Percentiles rank a stretch among this genome's conserved stretches.
Evolutionary conservation across 2,888 invertebrate species (phyloP).

Genomic region (Penaeus monodon): DNA sequence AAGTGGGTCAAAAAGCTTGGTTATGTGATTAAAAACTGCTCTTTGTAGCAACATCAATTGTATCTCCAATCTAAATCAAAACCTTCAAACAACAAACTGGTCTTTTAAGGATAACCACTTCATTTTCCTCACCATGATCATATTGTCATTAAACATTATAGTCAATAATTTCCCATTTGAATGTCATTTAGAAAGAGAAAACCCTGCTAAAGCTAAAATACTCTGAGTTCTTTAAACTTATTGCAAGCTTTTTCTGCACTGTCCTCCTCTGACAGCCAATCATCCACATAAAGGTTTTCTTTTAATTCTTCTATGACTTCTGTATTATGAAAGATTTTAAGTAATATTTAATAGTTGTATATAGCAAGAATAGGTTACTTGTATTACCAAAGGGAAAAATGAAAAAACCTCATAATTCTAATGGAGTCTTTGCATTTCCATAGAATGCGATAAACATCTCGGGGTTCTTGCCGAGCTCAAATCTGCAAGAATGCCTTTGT

Average conservation of each 20-base stretch:
- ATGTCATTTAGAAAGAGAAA: constrained; percentile 23
- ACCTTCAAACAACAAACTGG: constrained; percentile 15
- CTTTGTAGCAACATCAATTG: constrained; percentile 15
- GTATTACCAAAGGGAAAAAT: constrained; percentile 8
- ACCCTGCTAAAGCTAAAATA: constrained; percentile 19
- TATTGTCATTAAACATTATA: neutral
- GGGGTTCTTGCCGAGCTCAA: constrained; percentile 1
- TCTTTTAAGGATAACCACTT: too few relatives aligned
- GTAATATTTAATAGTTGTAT: constrained; percentile 14
- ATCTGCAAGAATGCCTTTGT: constrained; percentile 8
- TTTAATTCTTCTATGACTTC: constrained; percentile 18
- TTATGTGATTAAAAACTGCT: constrained; percentile 28
- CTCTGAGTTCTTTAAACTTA: constrained; percentile 1
- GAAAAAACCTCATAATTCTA: constrained; percentile 4
- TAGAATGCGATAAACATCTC: constrained; percentile 18
- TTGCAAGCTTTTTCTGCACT: constrained; percentile 8
- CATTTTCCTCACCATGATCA: constrained; percentile 8
- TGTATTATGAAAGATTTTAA: neutral
- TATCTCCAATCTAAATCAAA: constrained; percentile 19
- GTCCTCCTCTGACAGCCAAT: constrained; percentile 25
- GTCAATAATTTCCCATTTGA: neutral
- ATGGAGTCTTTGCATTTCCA: neutral
- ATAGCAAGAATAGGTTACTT: constrained; percentile 6
- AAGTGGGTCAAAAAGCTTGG: constrained; percentile 44
- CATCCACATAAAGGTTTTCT: constrained; percentile 47